These are phyloP conservation scores for Drosophila nasuta DNA, from an alignment of 1,140 invertebrate species.

Conservation along the genomic window DNA sequence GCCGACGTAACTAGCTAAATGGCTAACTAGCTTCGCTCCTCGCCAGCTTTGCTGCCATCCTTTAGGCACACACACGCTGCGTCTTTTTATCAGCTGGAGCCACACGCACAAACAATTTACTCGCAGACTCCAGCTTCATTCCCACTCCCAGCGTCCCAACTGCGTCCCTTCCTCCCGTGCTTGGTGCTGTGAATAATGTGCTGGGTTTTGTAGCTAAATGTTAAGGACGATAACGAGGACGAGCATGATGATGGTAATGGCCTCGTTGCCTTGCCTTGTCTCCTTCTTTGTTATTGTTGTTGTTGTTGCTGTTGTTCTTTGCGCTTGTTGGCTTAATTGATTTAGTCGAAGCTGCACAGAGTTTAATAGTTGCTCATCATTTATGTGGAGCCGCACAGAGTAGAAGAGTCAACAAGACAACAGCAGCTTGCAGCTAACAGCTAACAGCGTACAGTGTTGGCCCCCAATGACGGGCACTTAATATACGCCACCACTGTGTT, in stretches of 20 bases:
- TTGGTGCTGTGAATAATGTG: conserved; percentile 67
- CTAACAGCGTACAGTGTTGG: not conserved
- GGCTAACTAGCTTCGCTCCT: conserved; percentile 15
- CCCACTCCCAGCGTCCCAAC: not conserved
- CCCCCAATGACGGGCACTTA: conserved; percentile 42
- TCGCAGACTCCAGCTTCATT: conserved; percentile 5
- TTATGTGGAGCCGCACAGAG: conserved; percentile 39
- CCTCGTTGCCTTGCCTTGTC: conserved; percentile 60
- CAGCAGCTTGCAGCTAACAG: conserved; percentile 13
- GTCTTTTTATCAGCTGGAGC: conserved; percentile 54
- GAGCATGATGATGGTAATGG: conserved; percentile 73
- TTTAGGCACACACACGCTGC: conserved; percentile 38
- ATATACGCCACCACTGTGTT: conserved; percentile 65
- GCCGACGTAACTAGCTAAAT: conserved; percentile 26
- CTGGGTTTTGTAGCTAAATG: conserved; percentile 70
- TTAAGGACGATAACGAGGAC: conserved; percentile 49
- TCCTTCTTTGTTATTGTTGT: conserved; percentile 26
- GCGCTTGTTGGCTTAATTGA: conserved; percentile 74
- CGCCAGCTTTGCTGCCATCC: conserved; percentile 4
- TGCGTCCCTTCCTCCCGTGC: not conserved
- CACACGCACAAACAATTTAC: conserved; percentile 63
- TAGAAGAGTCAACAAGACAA: conserved; percentile 4
- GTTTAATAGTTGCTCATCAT: conserved; percentile 74
- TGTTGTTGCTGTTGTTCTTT: conserved; percentile 47
- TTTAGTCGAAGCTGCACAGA: conserved; percentile 71